These are phyloP conservation scores for Hymenopus coronatus DNA, from an alignment of 2,888 invertebrate species.

Conservation along the genomic window DNA sequence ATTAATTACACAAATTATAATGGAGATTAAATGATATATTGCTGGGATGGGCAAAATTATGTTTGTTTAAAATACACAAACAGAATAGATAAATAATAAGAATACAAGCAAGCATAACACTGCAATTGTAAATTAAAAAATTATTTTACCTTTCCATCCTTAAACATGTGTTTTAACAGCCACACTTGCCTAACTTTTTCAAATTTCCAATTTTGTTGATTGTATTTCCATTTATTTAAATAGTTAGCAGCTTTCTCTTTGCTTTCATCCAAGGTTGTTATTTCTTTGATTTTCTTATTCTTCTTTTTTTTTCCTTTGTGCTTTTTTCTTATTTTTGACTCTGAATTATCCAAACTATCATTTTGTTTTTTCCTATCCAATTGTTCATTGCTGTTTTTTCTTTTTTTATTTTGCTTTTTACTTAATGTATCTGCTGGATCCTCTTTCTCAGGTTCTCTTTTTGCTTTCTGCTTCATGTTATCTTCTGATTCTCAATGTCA, in stretches of 20 bases:
- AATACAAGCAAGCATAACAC: too few relatives aligned
- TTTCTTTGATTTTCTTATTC: neutral
- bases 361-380: neutral
- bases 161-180: conserved; percentile 67
- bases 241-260: conserved; percentile 1
- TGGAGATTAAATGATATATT: too few relatives aligned
- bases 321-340: neutral
- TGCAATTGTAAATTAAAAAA: neutral
- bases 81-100: too few relatives aligned
- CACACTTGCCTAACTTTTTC: conserved; percentile 76
- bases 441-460: neutral
- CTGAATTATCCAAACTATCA: neutral
- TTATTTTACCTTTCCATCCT: conserved; percentile 47
- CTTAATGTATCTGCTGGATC: neutral
- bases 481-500: neutral
- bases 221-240: conserved; percentile 60
- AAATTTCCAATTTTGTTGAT: conserved; percentile 72
- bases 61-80: too few relatives aligned
- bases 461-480: neutral
- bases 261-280: neutral
- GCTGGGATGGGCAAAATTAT: too few relatives aligned
- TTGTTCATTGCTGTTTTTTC: neutral
- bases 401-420: conserved; percentile 3
- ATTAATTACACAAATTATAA: too few relatives aligned
- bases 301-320: neutral